Evolutionary conservation across 2,888 invertebrate species (phyloP).

Genomic region (Trachelus troglodyta): DNA sequence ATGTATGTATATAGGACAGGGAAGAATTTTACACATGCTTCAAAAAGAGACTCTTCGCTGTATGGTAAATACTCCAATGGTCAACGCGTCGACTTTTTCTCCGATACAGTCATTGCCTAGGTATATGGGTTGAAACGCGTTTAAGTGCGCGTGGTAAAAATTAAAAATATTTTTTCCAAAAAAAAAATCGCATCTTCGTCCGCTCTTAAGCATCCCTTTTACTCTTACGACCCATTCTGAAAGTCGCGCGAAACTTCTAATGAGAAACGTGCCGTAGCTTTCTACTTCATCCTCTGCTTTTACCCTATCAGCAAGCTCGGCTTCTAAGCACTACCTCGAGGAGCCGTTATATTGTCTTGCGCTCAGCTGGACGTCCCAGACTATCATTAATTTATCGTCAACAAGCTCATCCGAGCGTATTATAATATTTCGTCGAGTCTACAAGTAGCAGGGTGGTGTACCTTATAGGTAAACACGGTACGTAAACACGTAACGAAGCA

Average conservation of each 20-base stretch:
- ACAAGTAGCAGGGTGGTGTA: not conserved
- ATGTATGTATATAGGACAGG: not conserved
- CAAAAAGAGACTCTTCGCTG: not conserved
- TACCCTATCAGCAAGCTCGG: not conserved
- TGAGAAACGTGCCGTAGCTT: not conserved
- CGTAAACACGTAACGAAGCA: not conserved
- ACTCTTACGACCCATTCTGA: slow-evolving; percentile 25
- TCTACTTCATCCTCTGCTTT: not conserved
- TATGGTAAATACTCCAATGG: not conserved
- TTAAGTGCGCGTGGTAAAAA: not conserved
- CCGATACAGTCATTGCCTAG: not conserved
- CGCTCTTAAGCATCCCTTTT: slow-evolving; percentile 23
- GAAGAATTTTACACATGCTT: not conserved
- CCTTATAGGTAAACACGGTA: not conserved
- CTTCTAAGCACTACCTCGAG: slow-evolving; percentile 26
- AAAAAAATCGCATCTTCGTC: not conserved
- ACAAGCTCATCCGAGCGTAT: slow-evolving; percentile 45
- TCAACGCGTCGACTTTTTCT: not conserved
- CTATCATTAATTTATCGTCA: slow-evolving; percentile 51
- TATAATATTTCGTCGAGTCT: slow-evolving; percentile 35
- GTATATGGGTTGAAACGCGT: not conserved
- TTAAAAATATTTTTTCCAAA: not conserved
- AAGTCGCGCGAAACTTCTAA: slow-evolving; percentile 1
- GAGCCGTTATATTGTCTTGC: slow-evolving; percentile 52
- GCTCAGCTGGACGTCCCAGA: slow-evolving; percentile 41